phyloP scores from a whole-genome alignment of 2,888 invertebrate genomes.

The Anorthoa munda region DNA sequence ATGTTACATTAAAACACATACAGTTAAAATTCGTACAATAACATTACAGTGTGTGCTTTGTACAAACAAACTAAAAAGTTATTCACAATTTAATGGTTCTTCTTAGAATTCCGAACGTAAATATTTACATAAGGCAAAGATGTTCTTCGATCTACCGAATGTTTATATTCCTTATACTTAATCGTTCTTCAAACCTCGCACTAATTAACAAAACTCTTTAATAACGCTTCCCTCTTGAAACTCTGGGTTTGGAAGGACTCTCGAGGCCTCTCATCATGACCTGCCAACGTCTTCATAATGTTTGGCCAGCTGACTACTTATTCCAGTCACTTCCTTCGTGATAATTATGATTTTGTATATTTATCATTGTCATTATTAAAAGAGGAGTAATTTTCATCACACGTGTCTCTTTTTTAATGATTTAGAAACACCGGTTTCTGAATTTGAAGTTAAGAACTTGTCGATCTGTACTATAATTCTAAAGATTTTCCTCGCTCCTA shows the following conservation, averaged over 20 bases:
- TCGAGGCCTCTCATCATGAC: constrained; percentile 58
- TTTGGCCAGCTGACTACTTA: constrained; percentile 32
- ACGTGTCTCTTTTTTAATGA: background rate
- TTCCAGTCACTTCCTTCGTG: constrained; percentile 22
- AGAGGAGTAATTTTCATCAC: background rate
- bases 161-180: constrained; percentile 51
- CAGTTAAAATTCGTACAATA: background rate
- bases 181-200: constrained; percentile 54
- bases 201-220: constrained; percentile 65
- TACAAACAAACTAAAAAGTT: constrained; percentile 16
- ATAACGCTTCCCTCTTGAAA: constrained; percentile 52
- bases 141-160: constrained; percentile 34
- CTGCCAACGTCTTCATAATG: constrained; percentile 48
- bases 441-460: background rate
- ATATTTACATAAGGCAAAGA: constrained; percentile 39
- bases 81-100: constrained; percentile 27
- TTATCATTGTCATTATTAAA: constrained; percentile 5
- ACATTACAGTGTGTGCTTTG: constrained; percentile 2
- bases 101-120: constrained; percentile 37
- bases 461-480: background rate
- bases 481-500: background rate
- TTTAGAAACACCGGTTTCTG: background rate
- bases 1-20: constrained; percentile 3
- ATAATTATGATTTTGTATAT: constrained; percentile 13
- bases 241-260: constrained; percentile 40